Base-by-base conservation (phyloP, 2,113 vertebrate genomes). In the Rhea americana region DNA sequence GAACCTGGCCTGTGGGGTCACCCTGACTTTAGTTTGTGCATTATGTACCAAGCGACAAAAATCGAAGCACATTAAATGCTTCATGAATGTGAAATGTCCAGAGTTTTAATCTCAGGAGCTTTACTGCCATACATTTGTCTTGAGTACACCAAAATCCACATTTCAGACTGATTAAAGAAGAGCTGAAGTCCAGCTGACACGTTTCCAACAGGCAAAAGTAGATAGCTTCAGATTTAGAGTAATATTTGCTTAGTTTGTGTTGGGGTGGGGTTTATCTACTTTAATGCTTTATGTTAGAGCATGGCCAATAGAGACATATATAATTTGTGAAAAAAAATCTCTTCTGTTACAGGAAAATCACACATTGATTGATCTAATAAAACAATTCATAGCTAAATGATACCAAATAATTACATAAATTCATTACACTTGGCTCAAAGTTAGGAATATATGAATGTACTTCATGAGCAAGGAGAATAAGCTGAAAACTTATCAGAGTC, bases 11-110 rank as follows among this genome's bases (percentile, higher is more conserved):
- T 4, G 0, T 47, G 77, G 76, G 94, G 93, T 95, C 90, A 93
- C 85, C 85, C 76, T 93, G 94, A 93, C 87, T 90, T 91, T 13
- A 72, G 72, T 45, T 78, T 28, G 68, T 48, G 82, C 51, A 67
- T 95, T 85, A 83, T 65, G 56, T 88, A 87, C 87, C 90, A 76
- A 82, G 73, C 53, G 87, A 88, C 95, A 93, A 93, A 95, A 94
- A 93, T 93, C 39, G 61, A 96, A 96, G 82, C 82, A 81, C 82
- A 45, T 90, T 95, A 95, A 94, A 84, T 41, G 88, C 28, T 94
- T 88, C 87, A 84, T 91, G 76, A 93, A 91, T 78, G 80, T 48
- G 61, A 86, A 94, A 93, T 79, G 73, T 45, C 85, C 95, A 84
- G 73, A 72, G 80, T 94, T 92, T 94, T 75, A 93, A 75, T 88